phyloP scores from a whole-genome alignment of 2,888 invertebrate species.

The Hipparchia sbordonii region DNA sequence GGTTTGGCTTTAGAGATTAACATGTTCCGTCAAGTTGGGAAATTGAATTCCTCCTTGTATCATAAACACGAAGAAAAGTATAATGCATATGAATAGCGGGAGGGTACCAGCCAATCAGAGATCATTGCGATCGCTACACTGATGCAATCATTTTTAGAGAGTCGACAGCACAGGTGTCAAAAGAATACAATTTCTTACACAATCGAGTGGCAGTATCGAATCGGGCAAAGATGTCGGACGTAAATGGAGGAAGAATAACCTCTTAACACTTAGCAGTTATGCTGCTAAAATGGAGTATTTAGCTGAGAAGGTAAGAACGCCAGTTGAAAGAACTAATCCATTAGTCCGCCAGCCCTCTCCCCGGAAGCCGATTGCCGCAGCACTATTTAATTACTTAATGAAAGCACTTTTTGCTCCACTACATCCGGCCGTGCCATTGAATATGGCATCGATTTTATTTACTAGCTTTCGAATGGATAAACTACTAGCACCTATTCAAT shows the following conservation, averaged over 20 bases:
- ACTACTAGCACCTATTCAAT: not conserved
- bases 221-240: too few species aligned
- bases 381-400: constrained; percentile 25
- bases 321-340: constrained; percentile 21
- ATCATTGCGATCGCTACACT: too few species aligned
- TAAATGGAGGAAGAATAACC: not conserved
- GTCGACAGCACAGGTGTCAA: too few species aligned
- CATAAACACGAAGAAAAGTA: not conserved
- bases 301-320: constrained; percentile 14
- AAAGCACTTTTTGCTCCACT: constrained; percentile 20
- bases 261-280: not conserved
- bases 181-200: too few species aligned
- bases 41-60: constrained; percentile 5
- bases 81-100: too few species aligned
- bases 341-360: constrained; percentile 8
- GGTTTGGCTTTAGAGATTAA: constrained; percentile 19
- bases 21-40: constrained; percentile 14
- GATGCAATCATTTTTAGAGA: too few species aligned
- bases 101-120: too few species aligned
- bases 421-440: constrained; percentile 3
- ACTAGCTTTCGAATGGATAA: constrained; percentile 5
- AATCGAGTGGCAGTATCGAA: too few species aligned
- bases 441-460: constrained; percentile 11
- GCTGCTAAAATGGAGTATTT: not conserved
- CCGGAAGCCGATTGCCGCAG: constrained; percentile 13